Evolutionary conservation across 2,113 vertebrate species (phyloP).

Genomic region (Dinomys branickii): DNA sequence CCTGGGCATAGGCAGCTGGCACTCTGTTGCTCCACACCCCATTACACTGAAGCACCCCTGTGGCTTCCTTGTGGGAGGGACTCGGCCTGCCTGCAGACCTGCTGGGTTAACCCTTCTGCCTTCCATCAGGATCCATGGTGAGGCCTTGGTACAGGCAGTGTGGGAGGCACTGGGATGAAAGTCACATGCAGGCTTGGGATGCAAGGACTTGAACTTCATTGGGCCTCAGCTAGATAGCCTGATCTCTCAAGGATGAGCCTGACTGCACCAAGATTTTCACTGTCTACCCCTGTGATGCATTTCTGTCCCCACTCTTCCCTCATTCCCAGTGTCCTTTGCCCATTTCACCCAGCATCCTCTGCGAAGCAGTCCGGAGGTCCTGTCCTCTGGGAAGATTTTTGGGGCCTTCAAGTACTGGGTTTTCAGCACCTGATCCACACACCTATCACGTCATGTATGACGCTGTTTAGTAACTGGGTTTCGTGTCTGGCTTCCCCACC

Average conservation of each 20-base stretch:
- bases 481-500: slow-evolving; percentile 81
- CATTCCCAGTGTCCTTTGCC: background rate
- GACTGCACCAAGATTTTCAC: background rate
- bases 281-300: background rate
- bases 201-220: background rate
- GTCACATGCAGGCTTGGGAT: background rate
- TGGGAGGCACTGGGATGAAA: background rate
- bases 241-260: background rate
- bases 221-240: background rate
- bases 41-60: too few species aligned
- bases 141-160: background rate
- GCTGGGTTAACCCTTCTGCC: background rate
- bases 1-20: background rate
- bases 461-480: slow-evolving; percentile 74
- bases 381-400: slow-evolving; percentile 57
- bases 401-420: background rate
- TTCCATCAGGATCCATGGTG: background rate
- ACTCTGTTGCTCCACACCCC: background rate
- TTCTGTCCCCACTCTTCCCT: background rate
- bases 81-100: background rate
- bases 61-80: background rate
- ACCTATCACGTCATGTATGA: slow-evolving; percentile 6
- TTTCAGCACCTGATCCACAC: slow-evolving; percentile 2
- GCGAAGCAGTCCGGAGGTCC: background rate
- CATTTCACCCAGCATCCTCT: background rate